Evolutionary conservation across 2,888 invertebrate genomes (phyloP).

Genomic region (Stomorhina lunata): DNA sequence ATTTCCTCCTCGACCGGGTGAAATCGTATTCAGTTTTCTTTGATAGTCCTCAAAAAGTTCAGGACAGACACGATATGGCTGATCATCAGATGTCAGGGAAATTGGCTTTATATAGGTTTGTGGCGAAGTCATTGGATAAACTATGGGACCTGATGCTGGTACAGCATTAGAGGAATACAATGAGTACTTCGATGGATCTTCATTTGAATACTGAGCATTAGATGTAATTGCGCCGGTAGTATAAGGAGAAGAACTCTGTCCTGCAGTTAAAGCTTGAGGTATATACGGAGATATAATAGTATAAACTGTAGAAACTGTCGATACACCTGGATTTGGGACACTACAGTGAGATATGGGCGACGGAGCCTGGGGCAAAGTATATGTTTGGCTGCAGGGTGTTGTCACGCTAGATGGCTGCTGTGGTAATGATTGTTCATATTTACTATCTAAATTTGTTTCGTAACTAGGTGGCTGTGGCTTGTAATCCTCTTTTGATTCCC

Average conservation of each 20-base stretch:
- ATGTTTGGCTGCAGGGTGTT: not conserved
- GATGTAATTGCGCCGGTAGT: not conserved
- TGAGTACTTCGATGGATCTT: slow-evolving; percentile 28
- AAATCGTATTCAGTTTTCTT: slow-evolving; percentile 6
- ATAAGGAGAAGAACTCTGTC: not conserved
- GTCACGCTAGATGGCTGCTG: not conserved
- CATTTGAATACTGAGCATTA: not conserved
- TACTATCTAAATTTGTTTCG: not conserved
- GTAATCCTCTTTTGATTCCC: not conserved
- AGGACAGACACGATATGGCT: slow-evolving; percentile 48
- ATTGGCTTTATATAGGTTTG: slow-evolving; percentile 8
- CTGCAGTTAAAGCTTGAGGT: not conserved
- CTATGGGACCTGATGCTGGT: not conserved
- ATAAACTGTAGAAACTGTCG: slow-evolving; percentile 43
- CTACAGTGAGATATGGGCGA: not conserved
- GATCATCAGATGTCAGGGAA: slow-evolving; percentile 38
- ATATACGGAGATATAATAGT: slow-evolving; percentile 38
- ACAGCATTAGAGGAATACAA: slow-evolving; percentile 2
- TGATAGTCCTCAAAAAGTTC: slow-evolving; percentile 56
- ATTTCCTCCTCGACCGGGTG: not conserved
- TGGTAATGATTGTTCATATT: not conserved
- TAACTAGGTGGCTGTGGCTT: not conserved
- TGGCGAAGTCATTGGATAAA: slow-evolving; percentile 25
- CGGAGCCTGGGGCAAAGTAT: not conserved
- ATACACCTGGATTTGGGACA: not conserved